Conservation (phyloP, 2,113 vertebrate genomes). For the Ramphastos sulfuratus region DNA sequence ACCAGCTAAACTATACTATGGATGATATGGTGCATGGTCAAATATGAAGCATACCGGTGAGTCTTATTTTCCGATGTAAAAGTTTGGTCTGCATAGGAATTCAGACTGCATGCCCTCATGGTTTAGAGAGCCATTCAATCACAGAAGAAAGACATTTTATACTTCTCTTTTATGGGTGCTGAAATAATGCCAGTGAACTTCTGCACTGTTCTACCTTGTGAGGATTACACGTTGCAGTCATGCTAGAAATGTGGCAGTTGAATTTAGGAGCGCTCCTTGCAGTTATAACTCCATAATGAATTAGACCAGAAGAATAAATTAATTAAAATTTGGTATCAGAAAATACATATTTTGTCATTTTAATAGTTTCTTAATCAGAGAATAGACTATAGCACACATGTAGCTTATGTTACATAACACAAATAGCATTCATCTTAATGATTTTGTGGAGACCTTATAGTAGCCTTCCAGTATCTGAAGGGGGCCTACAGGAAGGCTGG, state of each 20-base stretch:
- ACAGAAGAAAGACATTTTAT: background rate
- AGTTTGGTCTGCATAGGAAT: background rate
- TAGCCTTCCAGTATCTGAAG: too few species aligned
- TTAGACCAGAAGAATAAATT: background rate
- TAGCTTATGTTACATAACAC: slow-evolving; percentile 46
- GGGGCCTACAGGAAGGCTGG: too few species aligned
- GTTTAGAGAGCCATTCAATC: background rate
- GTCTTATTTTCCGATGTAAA: background rate
- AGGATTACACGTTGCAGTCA: background rate
- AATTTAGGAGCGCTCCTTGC: background rate
- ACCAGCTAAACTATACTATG: background rate
- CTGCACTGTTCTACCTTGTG: background rate
- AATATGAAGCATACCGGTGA: background rate
- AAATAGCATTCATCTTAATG: slow-evolving; percentile 59
- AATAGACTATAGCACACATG: slow-evolving; percentile 32
- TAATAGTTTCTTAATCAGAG: slow-evolving; percentile 49
- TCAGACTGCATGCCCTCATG: background rate
- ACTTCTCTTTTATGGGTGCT: background rate
- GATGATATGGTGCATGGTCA: background rate
- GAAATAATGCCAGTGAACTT: background rate
- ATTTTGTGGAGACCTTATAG: background rate
- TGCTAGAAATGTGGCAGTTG: background rate
- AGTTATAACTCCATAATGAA: background rate
- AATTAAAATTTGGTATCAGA: background rate
- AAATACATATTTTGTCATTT: background rate